Evolutionary conservation across 2,113 vertebrate species (phyloP).

Genomic region (Thinocorus orbignyianus): DNA sequence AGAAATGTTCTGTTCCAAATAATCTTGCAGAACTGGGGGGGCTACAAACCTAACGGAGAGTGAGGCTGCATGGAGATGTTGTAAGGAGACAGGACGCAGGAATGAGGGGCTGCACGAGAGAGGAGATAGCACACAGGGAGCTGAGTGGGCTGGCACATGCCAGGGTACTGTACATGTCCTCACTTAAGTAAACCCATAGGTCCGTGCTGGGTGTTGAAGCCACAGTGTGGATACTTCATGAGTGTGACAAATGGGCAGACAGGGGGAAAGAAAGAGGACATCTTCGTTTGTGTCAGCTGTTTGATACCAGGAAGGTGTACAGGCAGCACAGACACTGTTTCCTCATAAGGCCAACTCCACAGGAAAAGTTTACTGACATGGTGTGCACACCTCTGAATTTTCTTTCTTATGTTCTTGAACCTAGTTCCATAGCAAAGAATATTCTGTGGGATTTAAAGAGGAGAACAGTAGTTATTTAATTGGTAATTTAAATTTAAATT

Average conservation of each 20-base stretch:
- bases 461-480: background rate
- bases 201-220: background rate
- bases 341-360: background rate
- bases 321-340: background rate
- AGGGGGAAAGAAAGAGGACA: background rate
- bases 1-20: conserved; percentile 54
- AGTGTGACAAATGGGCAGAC: background rate
- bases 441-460: background rate
- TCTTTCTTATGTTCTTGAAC: conserved; percentile 8
- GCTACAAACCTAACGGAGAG: conserved; percentile 2
- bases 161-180: conserved; percentile 27
- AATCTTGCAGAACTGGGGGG: conserved; percentile 37
- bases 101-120: conserved; percentile 3
- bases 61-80: conserved; percentile 65
- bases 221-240: background rate
- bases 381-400: background rate
- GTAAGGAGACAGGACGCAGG: conserved; percentile 32
- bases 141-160: background rate
- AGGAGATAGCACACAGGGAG: background rate
- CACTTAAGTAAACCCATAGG: conserved; percentile 17
- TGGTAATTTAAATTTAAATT: background rate
- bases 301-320: background rate
- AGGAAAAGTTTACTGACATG: background rate
- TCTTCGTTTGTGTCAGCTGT: background rate
- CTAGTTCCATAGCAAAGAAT: background rate